Conservation (phyloP, 2,797 vertebrate species). For the Micromesistius poutassou region DNA sequence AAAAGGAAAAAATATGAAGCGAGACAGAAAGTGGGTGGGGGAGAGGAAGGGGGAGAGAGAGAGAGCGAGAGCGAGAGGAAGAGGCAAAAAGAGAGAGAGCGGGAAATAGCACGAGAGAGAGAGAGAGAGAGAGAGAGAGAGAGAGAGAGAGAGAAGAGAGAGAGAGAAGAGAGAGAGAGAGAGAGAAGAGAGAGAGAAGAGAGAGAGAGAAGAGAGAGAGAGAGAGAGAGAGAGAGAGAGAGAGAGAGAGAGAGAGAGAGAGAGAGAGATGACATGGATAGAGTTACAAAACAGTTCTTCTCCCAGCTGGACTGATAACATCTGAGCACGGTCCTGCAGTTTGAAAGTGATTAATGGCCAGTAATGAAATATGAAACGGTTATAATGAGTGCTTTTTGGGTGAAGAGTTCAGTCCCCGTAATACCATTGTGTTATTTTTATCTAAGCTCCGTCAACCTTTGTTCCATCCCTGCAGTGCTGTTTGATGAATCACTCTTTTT, state of each 20-base stretch:
- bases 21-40: not conserved
- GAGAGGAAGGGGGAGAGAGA: not conserved
- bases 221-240: not conserved
- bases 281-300: too few species aligned
- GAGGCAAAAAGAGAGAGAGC: too few species aligned
- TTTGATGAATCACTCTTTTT: slow-evolving; percentile 29
- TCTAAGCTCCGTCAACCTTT: slow-evolving; percentile 14
- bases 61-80: not conserved
- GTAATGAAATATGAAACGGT: slow-evolving; percentile 28
- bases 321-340: slow-evolving; percentile 14
- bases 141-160: not conserved
- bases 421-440: slow-evolving; percentile 20
- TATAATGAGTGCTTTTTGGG: slow-evolving; percentile 11
- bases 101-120: too few species aligned
- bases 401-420: slow-evolving; percentile 16
- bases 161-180: not conserved
- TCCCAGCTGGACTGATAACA: slow-evolving; percentile 13
- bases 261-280: not conserved
- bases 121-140: not conserved
- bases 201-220: not conserved
- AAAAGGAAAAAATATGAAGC: not conserved
- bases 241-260: not conserved
- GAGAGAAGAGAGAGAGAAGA: not conserved
- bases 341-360: slow-evolving; percentile 30
- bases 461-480: not conserved